phyloP scores from a whole-genome alignment of 2,797 vertebrate genomes.

The Hydrocynus forskahlii region DNA sequence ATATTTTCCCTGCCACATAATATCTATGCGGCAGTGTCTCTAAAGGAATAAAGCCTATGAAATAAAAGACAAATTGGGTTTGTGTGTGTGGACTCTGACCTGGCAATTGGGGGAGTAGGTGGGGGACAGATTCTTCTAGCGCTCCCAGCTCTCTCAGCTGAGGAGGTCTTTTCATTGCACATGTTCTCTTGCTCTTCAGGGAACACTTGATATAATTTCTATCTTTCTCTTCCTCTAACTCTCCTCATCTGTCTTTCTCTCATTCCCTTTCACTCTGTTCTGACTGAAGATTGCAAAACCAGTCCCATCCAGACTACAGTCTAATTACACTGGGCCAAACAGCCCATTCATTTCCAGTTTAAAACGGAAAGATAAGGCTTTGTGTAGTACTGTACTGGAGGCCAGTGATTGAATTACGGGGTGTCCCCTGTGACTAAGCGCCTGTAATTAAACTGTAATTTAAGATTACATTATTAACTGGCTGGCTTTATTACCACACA shows the following conservation, averaged over 20 bases:
- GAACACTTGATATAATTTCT: slow-evolving; percentile 56
- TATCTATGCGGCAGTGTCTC: slow-evolving; percentile 87
- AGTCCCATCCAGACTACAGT: slow-evolving; percentile 48
- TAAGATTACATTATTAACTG: slow-evolving; percentile 83
- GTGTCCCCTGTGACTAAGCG: slow-evolving; percentile 76
- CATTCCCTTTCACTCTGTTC: background rate
- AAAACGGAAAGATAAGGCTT: slow-evolving; percentile 69
- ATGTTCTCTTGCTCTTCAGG: slow-evolving; percentile 47
- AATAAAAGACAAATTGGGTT: slow-evolving; percentile 97
- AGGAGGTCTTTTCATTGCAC: slow-evolving; percentile 45
- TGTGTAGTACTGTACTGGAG: slow-evolving; percentile 72
- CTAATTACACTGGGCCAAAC: slow-evolving; percentile 72
- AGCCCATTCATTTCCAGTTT: slow-evolving; percentile 73
- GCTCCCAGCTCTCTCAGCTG: slow-evolving; percentile 43
- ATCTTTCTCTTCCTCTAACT: slow-evolving; percentile 15
- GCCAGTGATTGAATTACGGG: slow-evolving; percentile 81
- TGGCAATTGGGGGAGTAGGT: slow-evolving; percentile 55
- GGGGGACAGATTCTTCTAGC: slow-evolving; percentile 42
- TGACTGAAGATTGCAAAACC: slow-evolving; percentile 8
- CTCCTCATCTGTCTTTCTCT: background rate
- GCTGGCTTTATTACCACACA: slow-evolving; percentile 78
- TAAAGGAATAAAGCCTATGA: slow-evolving; percentile 90
- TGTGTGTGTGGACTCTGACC: slow-evolving; percentile 79
- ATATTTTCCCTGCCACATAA: slow-evolving; percentile 94
- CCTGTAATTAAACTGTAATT: slow-evolving; percentile 80